Base-by-base conservation (phyloP, 2,797 vertebrate genomes). In the Scolopax bukidnonensis region DNA sequence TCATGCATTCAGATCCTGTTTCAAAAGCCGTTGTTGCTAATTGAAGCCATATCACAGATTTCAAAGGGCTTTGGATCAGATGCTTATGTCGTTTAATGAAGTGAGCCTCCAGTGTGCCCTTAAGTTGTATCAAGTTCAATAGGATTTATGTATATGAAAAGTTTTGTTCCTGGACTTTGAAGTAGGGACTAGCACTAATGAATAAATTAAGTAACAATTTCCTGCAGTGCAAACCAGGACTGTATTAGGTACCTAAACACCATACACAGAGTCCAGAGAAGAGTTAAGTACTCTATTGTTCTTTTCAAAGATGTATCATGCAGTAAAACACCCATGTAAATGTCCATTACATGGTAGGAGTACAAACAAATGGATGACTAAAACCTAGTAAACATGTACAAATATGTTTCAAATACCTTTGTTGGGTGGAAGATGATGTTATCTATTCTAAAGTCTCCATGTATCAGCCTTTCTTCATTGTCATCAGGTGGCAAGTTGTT, bases 401-500 rank as follows among this genome's bases (percentile, higher is more conserved):
- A 69, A 40, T 1, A 25, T 0, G 12, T 63, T 73, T 60, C 18
- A 15, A 12, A 50, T 97, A 99, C 99, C 99, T 99, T 98, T 87
- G 96, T 98, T 76, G 99, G 99, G 84, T 99, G 99, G 93, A 99
- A 99, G 91, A 99, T 97, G 73, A 99, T 90, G 93, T 99, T 99
- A 80, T 99, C 99, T 86, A 99, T 89, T 89, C 98, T 98, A 71
- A 99, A 99, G 95, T 99, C 99, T 54, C 99, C 99, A 73, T 99
- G 99, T 84, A 99, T 98, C 77, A 99, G 98, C 0, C 87, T 96
- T 89, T 98, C 98, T 88, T 99, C 98, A 14, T 97, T 94, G 86
- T 99, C 99, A 67, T 43, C 95, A 69, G 95, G 64, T 16, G 99
- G 99, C 70, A 99, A 76, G 96, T 99, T 99, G 75, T 96, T 97